Base-by-base conservation (phyloP, 2,797 vertebrate genomes). In the Mormyrops attenuatus region DNA sequence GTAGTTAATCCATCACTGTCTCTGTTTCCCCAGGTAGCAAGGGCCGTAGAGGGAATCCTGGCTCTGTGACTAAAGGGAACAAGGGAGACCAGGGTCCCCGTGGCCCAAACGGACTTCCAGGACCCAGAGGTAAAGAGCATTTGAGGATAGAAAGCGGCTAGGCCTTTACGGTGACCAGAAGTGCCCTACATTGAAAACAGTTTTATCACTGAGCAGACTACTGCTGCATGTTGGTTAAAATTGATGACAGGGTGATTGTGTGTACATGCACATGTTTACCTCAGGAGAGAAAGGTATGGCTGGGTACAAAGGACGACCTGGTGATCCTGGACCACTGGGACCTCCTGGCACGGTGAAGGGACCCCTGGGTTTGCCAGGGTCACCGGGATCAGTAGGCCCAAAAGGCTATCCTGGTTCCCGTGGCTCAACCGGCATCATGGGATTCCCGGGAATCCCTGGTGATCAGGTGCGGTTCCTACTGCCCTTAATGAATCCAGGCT, bases 261-360 rank as follows among this genome's bases (percentile, higher is more conserved):
- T 60, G 20, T 47, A 26, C 60, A 63, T 63, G 5, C 82, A 96
- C 95, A 95, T 90, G 87, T 0, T 2, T 94, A 92, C 90, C 95
- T 95, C 92, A 9, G 77, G 77, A 47, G 30, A 17, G 77, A 82
- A 82, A 85, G 82, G 82, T 52, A 15, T 11, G n/a, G 1, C 49
- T 52, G 82, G 82, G 49, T 26, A 85, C 82, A 52, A 52, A 85
- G 82, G 82, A 26, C 44, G 3, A 49, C 22, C 44, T 30, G 82
- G 82, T 52, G 22, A 85, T 50, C 82, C 82, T 0, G 82, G 82
- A 52, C 49, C 13, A 30, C 82, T 49, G 0, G 82, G 82, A 49
- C 22, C 11, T 52, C 49, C 49, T 85, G 82, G 49, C 7, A 82
- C 1, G 1, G 20, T 47, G 77, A 82, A 82, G 41, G 77, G 77